These are phyloP conservation scores for Lasioglossum pauxillum DNA, from an alignment of 2,888 invertebrate genomes.

Conservation along the genomic window DNA sequence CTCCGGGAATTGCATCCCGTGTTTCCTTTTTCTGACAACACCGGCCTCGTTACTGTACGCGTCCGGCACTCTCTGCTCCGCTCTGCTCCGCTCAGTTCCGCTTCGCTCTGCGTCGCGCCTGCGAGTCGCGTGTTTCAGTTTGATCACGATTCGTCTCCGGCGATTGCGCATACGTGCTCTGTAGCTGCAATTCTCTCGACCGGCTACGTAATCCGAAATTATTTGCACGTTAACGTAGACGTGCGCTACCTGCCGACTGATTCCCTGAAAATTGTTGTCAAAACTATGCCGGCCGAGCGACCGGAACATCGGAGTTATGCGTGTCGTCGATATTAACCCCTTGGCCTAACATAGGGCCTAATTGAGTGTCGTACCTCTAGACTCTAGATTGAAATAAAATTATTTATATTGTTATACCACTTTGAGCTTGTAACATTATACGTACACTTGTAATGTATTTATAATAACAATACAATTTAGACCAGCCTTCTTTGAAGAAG, in stretches of 20 bases:
- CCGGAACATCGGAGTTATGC: not conserved
- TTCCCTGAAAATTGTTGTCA: conserved; percentile 54
- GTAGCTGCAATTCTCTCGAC: conserved; percentile 55
- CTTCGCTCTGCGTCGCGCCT: conserved; percentile 10
- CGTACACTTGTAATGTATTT: no score
- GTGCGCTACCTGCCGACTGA: conserved; percentile 34
- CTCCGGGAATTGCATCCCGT: conserved; percentile 51
- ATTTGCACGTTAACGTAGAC: conserved; percentile 64
- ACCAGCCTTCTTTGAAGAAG: no score
- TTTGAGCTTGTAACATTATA: no score
- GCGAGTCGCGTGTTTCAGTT: conserved; percentile 47
- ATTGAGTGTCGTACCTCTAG: not conserved
- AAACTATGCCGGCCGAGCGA: conserved; percentile 41
- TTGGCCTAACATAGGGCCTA: not conserved
- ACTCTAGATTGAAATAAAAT: not conserved
- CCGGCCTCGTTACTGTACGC: conserved; percentile 55
- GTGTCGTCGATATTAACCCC: not conserved
- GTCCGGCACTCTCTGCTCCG: not conserved
- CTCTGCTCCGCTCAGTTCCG: not conserved
- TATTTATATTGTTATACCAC: not conserved
- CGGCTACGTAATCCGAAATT: conserved; percentile 58
- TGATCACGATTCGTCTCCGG: conserved; percentile 65
- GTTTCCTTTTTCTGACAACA: conserved; percentile 49
- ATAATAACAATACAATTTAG: no score
- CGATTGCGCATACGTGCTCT: conserved; percentile 60